Evolutionary conservation across 2,888 invertebrate genomes (phyloP).

Genomic region (Harpalus rubripes): DNA sequence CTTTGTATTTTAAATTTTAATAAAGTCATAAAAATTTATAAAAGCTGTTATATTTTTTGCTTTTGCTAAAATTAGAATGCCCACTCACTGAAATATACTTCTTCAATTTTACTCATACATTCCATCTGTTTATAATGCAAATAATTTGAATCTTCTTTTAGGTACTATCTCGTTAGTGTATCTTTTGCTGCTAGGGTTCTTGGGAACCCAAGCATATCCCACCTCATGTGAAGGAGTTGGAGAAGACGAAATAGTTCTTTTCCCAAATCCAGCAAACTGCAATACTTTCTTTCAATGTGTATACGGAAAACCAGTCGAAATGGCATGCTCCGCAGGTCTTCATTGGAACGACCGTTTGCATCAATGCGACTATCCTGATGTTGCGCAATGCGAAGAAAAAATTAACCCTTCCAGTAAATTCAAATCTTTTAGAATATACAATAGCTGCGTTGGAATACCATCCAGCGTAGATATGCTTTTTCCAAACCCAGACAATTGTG

Average conservation of each 20-base stretch:
- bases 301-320: conserved; percentile 19
- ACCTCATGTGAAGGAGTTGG: neutral
- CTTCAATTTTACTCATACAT: too few species aligned
- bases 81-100: too few species aligned
- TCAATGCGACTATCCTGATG: conserved; percentile 52
- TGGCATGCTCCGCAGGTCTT: conserved; percentile 53
- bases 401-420: conserved; percentile 34
- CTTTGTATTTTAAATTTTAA: too few species aligned
- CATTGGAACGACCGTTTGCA: conserved; percentile 46
- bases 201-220: conserved; percentile 10
- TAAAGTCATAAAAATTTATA: too few species aligned
- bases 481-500: conserved; percentile 56
- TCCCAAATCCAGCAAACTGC: conserved; percentile 56
- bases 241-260: conserved; percentile 5
- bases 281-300: conserved; percentile 49
- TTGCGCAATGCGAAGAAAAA: conserved; percentile 50
- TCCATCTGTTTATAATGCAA: neutral
- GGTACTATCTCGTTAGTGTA: neutral
- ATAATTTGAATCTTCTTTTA: neutral
- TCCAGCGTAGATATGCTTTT: conserved; percentile 12
- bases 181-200: conserved; percentile 29
- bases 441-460: conserved; percentile 40
- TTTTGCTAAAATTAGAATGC: too few species aligned
- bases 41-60: too few species aligned
- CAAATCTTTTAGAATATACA: conserved; percentile 22